Base-by-base conservation (phyloP, 2,888 invertebrate species). In the Eristalinus sepulchralis region DNA sequence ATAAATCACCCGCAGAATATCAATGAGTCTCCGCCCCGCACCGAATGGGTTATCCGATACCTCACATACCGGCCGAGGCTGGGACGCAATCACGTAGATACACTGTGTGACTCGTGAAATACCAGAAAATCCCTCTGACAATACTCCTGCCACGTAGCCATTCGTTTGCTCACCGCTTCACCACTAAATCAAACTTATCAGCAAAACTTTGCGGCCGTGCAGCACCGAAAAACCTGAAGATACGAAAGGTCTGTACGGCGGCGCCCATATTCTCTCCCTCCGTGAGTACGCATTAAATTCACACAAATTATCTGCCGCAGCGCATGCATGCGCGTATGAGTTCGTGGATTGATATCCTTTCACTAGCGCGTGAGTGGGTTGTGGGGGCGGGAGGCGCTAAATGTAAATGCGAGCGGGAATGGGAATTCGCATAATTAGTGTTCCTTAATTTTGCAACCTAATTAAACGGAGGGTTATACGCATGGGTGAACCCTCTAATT, bases 151-250 rank as follows among this genome's bases (percentile, higher is more conserved):
- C n/a, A n/a, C n/a, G n/a, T n/a, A n/a, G n/a, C n/a, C n/a, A n/a
- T n/a, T n/a, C 27, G 66, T 17, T 27, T 20, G 17, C 17, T 5
- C 53, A 1, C 13, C 70, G 66, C 59, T 79, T 34, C 63, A 17
- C 47, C 24, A 64, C 39, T 83, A 80, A 84, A 84, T 81, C 76
- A 81, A 81, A 77, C 62, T 76, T 81, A 80, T 80, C 39, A 72
- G 57, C 39, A 77, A 68, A 76, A 72, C 22, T 81, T 81, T 84
- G 81, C 20, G 31, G 59, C 22, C 24, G 66, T 68, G 34, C 76
- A 47, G 63, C 62, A 33, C 13, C 67, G 22, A 70, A 57, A 57
- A 17, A 31, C 33, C 10, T 17, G 67, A 33, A 63, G 36, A 33
- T 70, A 17, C 20, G 47, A 47, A 17, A 8, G n/a, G 13, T 6